A percentile compares a stretch with the other conserved stretches of the same genome.
These are phyloP conservation scores for Melipona beecheii DNA, from an alignment of 2,888 invertebrate genomes.

Conservation along the genomic window DNA sequence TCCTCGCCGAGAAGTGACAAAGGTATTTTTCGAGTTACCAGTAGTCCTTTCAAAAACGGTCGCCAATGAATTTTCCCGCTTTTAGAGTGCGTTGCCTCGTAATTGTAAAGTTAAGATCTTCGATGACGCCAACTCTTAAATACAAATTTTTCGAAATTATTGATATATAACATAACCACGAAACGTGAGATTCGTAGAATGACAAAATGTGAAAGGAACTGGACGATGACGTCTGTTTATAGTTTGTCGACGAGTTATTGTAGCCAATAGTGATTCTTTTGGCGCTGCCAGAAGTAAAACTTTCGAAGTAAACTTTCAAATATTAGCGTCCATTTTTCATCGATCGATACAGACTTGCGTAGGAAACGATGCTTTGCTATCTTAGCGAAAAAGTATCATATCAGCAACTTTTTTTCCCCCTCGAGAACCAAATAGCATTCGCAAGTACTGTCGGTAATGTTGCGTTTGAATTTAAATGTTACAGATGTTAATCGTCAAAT, in stretches of 20 bases:
- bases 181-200: not conserved
- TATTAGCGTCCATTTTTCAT: not conserved
- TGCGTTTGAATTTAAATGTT: not conserved
- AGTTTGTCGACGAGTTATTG: not conserved
- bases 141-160: not conserved
- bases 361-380: conserved; percentile 23
- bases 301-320: not conserved
- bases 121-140: not conserved
- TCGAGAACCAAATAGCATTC: not conserved
- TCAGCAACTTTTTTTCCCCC: conserved; percentile 10
- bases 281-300: not conserved
- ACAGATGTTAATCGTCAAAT: not conserved
- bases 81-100: not conserved
- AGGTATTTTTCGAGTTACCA: conserved; percentile 36
- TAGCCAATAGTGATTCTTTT: not conserved
- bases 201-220: too few species aligned
- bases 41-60: not conserved
- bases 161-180: not conserved
- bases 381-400: not conserved
- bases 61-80: conserved; percentile 6
- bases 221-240: conserved; percentile 1
- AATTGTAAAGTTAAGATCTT: not conserved
- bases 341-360: not conserved
- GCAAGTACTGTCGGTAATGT: conserved; percentile 6
- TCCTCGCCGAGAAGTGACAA: conserved; percentile 11